Evolutionary conservation across 2,797 vertebrate genomes (phyloP).

Genomic region (Pipistrellus nathusii): DNA sequence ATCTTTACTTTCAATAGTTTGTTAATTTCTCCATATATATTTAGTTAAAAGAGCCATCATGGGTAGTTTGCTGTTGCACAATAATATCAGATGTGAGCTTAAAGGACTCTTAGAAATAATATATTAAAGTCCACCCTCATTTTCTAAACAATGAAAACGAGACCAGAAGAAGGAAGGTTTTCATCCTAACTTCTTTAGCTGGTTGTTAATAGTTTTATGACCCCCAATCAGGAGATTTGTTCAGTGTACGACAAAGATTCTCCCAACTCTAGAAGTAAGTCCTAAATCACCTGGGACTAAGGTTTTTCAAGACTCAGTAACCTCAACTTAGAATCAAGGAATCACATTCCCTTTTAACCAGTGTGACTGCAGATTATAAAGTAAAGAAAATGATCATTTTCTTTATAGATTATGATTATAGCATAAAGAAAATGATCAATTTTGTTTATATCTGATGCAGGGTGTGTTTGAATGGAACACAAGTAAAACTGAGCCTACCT

Average conservation of each 20-base stretch:
- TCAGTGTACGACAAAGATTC: neutral
- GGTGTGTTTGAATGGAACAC: constrained; percentile 51
- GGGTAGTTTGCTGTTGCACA: constrained; percentile 29
- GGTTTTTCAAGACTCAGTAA: constrained; percentile 10
- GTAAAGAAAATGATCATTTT: neutral
- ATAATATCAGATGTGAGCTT: constrained; percentile 9
- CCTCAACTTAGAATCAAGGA: neutral
- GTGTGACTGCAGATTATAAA: neutral
- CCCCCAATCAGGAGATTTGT: neutral
- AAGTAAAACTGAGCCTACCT: constrained; percentile 54
- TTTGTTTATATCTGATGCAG: constrained; percentile 48
- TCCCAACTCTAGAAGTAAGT: constrained; percentile 26
- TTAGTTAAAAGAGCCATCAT: constrained; percentile 10
- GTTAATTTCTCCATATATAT: neutral
- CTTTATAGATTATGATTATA: neutral
- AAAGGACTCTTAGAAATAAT: constrained; percentile 30
- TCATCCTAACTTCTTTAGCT: constrained; percentile 14
- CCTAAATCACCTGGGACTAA: neutral
- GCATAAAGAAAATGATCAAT: neutral
- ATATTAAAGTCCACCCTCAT: neutral
- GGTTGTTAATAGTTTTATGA: neutral
- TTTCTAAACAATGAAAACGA: constrained; percentile 7
- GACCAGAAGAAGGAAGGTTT: constrained; percentile 11
- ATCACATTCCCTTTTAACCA: neutral
- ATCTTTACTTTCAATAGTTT: constrained; percentile 15